These are phyloP conservation scores for Pemphigus obesinymphae DNA, from an alignment of 1,140 invertebrate genomes.

Conservation along the genomic window DNA sequence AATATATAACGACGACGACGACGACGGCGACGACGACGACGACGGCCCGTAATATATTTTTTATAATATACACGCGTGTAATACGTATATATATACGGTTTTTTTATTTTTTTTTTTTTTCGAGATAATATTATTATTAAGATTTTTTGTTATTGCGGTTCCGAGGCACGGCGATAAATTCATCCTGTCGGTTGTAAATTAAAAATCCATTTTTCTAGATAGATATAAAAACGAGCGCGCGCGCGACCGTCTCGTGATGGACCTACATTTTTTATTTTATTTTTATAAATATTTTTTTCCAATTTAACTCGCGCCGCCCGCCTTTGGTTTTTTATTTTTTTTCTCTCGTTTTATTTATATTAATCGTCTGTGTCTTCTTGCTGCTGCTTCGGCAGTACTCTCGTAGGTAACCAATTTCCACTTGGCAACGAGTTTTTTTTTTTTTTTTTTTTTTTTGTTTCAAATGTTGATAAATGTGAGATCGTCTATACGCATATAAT, in stretches of 20 bases:
- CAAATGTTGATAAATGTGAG: slow-evolving; percentile 31
- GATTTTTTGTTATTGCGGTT: slow-evolving; percentile 32
- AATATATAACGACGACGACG: no score
- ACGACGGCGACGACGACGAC: background rate
- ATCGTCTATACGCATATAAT: background rate
- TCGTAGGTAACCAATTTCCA: slow-evolving; percentile 7
- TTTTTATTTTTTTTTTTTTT: background rate
- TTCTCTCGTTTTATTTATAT: slow-evolving; percentile 33
- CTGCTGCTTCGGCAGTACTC: background rate
- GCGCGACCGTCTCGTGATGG: background rate
- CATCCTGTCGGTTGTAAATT: slow-evolving; percentile 39
- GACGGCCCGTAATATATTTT: slow-evolving; percentile 1
- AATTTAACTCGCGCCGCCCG: slow-evolving; percentile 26
- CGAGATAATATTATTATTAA: slow-evolving; percentile 34
- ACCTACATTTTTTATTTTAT: background rate
- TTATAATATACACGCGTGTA: background rate
- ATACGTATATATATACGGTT: background rate
- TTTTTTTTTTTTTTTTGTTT: background rate
- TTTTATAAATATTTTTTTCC: background rate
- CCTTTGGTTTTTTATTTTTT: slow-evolving; percentile 21
- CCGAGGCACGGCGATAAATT: slow-evolving; percentile 26
- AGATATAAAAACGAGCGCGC: background rate
- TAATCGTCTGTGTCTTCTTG: slow-evolving; percentile 20
- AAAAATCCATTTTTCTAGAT: slow-evolving; percentile 39
- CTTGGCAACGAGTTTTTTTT: background rate